Percentiles rank a stretch among this genome's conserved stretches.
Evolutionary conservation across 2,113 vertebrate species (phyloP).

Genomic region (Deroptyus accipitrinus): DNA sequence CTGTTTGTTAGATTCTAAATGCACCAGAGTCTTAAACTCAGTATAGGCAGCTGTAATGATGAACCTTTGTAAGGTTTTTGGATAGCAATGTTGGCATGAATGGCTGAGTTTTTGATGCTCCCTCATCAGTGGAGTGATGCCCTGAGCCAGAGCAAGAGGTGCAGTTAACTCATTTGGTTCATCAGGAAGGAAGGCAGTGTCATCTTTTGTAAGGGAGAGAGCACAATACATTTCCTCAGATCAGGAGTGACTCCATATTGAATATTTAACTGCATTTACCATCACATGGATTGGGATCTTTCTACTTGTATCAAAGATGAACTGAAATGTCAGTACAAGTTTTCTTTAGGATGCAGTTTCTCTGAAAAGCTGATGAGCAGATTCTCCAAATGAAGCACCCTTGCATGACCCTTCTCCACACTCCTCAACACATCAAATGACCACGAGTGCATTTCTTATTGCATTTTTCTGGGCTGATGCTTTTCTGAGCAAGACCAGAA

Average conservation of each 20-base stretch:
- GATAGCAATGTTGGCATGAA: not conserved
- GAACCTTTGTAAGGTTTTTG: not conserved
- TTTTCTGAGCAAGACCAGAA: not conserved
- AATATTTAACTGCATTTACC: not conserved
- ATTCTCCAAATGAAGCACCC: not conserved
- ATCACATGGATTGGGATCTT: not conserved
- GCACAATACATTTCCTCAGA: not conserved
- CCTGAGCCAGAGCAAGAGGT: not conserved
- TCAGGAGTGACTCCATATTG: not conserved
- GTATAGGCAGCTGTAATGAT: not conserved
- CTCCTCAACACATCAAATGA: not conserved
- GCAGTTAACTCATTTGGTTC: accelerated
- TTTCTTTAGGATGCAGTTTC: not conserved
- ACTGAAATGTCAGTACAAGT: not conserved
- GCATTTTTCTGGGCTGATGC: not conserved
- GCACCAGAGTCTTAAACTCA: not conserved
- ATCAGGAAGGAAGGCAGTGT: not conserved
- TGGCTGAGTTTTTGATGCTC: accelerated
- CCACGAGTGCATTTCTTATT: not conserved
- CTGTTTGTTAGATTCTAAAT: not conserved
- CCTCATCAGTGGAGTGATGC: not conserved
- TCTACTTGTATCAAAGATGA: not conserved
- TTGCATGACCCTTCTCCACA: not conserved
- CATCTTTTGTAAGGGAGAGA: not conserved
- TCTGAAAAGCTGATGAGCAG: not conserved